phyloP scores from a whole-genome alignment of 92 coral and sea anemone genomes.

The Blastomussa wellsi region DNA sequence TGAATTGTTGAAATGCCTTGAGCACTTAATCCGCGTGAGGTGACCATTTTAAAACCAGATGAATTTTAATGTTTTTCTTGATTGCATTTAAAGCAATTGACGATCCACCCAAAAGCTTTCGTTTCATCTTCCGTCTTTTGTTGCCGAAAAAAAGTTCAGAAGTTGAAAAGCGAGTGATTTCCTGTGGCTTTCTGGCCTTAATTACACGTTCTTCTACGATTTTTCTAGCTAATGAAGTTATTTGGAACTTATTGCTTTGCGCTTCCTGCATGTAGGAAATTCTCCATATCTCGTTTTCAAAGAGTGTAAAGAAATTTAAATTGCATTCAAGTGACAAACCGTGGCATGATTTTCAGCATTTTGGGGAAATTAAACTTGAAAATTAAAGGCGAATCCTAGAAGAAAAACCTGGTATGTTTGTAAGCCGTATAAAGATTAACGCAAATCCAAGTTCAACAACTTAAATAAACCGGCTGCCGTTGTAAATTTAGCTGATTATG shows the following conservation, averaged over 20 bases:
- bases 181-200: constrained; percentile 51
- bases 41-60: constrained; percentile 28
- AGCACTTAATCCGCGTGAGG: constrained; percentile 3
- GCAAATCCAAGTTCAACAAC: constrained; percentile 22
- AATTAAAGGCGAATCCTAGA: not conserved
- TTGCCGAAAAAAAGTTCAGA: constrained; percentile 50
- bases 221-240: constrained; percentile 52
- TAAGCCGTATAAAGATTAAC: not conserved
- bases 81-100: constrained; percentile 33
- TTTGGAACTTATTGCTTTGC: constrained; percentile 37
- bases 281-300: constrained; percentile 9
- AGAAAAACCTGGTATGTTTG: not conserved
- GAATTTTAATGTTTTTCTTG: not conserved
- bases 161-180: constrained; percentile 57
- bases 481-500: not conserved
- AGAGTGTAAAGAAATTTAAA: constrained; percentile 20
- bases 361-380: not conserved
- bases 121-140: constrained; percentile 32
- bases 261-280: constrained; percentile 40
- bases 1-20: constrained; percentile 10
- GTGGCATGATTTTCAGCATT: constrained; percentile 12
- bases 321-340: not conserved
- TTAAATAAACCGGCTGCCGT: not conserved
- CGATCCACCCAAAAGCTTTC: constrained; percentile 37
- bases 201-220: constrained; percentile 35